Base-by-base conservation (phyloP, 2,113 vertebrate species). In the Mesoclemmys tuberculata region DNA sequence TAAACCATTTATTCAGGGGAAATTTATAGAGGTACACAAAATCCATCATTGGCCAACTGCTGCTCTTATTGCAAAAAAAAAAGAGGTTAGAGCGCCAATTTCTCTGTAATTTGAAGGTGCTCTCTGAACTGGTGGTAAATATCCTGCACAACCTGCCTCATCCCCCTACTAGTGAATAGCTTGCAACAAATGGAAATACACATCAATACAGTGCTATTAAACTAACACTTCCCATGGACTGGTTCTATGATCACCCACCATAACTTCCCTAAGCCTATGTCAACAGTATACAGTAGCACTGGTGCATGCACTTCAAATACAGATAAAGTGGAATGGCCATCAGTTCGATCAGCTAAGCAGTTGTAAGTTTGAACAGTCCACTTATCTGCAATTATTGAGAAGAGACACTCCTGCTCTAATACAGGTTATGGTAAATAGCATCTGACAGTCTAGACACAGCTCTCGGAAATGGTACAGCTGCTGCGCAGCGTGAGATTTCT, bases 261-360 rank as follows among this genome's bases (percentile, higher is more conserved):
- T 11, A 48, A 38, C 21, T 16, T 38, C 80, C 19, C 9, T 2
- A 44, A 29, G 26, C 2, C 0, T 0, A 52, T 46, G 55, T 68
- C 49, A 44, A 51, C n/a, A 89, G 80, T 55, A 38, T 29, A 18
- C 44, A 18, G 18, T 11, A 86, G 81, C 48, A 61, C n/a, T 1
- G 0, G 31, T 0, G 3, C 55, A 80, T 52, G 2, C 38, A 52
- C 31, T n/a, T 80, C 68, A 51, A 7, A 29, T 6, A 3, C 21
- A 74, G 31, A 10, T 1, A 58, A 18, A 5, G 38, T 0, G 14
- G 29, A n/a, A 41, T 0, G 1, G 4, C 38, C 26, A 41, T 10
- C 11, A 3, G 0, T 58, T 3, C 0, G 0, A 44, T 0, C 3
- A 4, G 75, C 75, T 48, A 79, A 85, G n/a, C 52, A 31, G 21